A percentile compares a stretch with the other conserved stretches of the same genome.
phyloP scores from a whole-genome alignment of 2,797 vertebrate genomes.

The Denticeps clupeoides region DNA sequence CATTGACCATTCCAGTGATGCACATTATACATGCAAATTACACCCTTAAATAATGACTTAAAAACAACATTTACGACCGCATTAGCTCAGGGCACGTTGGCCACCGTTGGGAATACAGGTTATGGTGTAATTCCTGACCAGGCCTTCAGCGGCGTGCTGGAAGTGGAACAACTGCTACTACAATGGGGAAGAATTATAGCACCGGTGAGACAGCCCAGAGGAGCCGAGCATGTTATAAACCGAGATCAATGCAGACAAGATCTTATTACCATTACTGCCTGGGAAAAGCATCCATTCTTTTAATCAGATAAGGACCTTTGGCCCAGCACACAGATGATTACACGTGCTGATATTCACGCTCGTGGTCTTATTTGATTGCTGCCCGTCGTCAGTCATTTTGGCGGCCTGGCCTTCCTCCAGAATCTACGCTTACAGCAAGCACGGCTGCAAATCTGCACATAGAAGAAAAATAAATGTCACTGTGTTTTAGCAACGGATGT shows the following conservation, averaged over 20 bases:
- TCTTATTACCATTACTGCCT: slow-evolving; percentile 3
- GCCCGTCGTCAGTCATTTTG: background rate
- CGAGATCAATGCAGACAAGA: background rate
- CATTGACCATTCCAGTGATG: too few relatives aligned
- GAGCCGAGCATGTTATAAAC: background rate
- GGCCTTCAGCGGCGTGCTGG: background rate
- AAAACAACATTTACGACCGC: too few relatives aligned
- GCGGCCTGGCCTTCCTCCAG: background rate
- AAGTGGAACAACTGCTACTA: background rate
- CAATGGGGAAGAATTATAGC: background rate
- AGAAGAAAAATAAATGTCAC: too few relatives aligned
- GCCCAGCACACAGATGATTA: background rate
- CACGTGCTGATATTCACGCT: background rate
- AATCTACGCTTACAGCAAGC: background rate
- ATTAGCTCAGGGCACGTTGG: too few relatives aligned
- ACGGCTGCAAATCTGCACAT: background rate
- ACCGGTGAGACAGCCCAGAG: background rate
- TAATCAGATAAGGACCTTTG: slow-evolving; percentile 2
- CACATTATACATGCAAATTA: too few relatives aligned
- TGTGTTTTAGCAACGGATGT: too few relatives aligned
- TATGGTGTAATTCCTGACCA: background rate
- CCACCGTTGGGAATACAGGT: background rate
- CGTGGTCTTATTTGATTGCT: background rate
- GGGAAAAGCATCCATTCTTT: background rate
- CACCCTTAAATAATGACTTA: too few relatives aligned